A percentile compares a stretch with the other conserved stretches of the same genome.
These are phyloP conservation scores for Sebastes nivosus DNA, from an alignment of 2,797 vertebrate species.

Conservation along the genomic window DNA sequence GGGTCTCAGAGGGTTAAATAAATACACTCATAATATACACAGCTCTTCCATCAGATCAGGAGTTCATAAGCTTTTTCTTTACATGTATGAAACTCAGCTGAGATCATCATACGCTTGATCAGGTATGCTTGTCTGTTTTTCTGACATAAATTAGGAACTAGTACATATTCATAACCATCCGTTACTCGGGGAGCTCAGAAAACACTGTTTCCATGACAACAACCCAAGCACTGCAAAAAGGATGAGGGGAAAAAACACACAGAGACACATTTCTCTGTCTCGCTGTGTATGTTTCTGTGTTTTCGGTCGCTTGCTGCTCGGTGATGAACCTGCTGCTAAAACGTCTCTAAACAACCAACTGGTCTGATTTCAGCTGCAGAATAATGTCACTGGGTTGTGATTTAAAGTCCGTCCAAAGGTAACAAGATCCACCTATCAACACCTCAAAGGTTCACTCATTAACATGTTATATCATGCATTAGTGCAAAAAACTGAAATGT, in stretches of 20 bases:
- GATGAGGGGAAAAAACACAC: not conserved
- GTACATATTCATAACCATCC: not conserved
- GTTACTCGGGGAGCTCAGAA: not conserved
- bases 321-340: not conserved
- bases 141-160: not conserved
- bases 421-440: too few species aligned
- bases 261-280: not conserved
- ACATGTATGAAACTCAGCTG: too few species aligned
- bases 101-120: not conserved
- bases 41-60: too few species aligned
- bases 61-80: too few species aligned
- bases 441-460: too few species aligned
- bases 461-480: too few species aligned
- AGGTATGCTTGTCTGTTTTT: not conserved
- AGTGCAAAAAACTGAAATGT: not conserved
- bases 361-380: not conserved
- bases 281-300: not conserved
- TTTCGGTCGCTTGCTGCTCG: not conserved
- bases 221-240: not conserved
- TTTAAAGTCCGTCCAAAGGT: too few species aligned
- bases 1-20: too few species aligned
- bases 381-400: too few species aligned
- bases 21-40: too few species aligned
- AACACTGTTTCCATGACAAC: conserved; percentile 38
- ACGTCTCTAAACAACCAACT: not conserved